Evolutionary conservation across 1,140 invertebrate genomes (phyloP), one percentile per base, ranked within the genome.

Genomic region (Spodoptera litura): DNA sequence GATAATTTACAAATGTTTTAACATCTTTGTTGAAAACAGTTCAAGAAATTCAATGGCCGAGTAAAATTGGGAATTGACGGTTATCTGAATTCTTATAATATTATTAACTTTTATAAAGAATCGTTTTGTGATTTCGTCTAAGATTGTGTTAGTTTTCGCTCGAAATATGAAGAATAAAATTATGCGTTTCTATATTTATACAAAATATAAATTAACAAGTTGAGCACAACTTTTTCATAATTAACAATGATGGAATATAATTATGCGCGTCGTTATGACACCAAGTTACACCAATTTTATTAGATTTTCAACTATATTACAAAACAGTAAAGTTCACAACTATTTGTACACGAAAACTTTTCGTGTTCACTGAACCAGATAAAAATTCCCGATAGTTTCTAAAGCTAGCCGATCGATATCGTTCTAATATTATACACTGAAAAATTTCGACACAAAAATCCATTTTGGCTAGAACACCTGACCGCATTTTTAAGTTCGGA

Each of bases 401-500:
- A 15, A 68, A 68, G 51, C 44, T 10, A 15, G 12, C 12, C 72
- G 8, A 62, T 51, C 38, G 31, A 59, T 68, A 52, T 27, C 51
- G 53, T 15, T 38, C 52, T 52, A 55, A 71, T 71, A 75, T 75
- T 75, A 62, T 11, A 75, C 25, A 5, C 27, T 13, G 15, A 59
- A 44, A 75, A 75, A 64, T 38, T 75, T 11, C 53, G 9, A 73
- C 25, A 62, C 25, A 62, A 75, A 74, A 75, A 64, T 38, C 51
- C 51, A 53, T 61, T 49, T 75, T 75, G 0, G 13, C 13, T 9
- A 13, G 11, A 75, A 75, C 73, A 75, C 73, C 59, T 75, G 73
- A 75, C 73, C 58, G 58, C 58, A 13, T 31, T 75, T 75, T 75
- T 75, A 73, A 75, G 59, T 31, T 62, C 44, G 12, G 4, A 75